phyloP scores from a whole-genome alignment of 2,113 vertebrate species.

The Ginglymostoma cirratum region DNA sequence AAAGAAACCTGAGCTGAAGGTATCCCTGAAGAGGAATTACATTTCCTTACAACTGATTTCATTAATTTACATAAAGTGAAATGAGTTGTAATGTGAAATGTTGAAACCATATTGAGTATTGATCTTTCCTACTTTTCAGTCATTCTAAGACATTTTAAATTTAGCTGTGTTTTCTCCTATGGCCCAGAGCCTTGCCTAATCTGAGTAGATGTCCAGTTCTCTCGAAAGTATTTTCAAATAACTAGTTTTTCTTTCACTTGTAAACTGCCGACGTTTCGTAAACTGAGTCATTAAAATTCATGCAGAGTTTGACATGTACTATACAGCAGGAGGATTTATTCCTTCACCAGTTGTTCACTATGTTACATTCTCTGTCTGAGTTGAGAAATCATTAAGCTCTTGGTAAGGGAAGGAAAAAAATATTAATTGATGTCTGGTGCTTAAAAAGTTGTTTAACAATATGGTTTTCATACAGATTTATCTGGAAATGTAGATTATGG shows the following conservation, averaged over 20 bases:
- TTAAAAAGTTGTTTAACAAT: not conserved
- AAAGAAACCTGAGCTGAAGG: not conserved
- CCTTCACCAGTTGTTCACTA: not conserved
- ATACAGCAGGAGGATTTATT: not conserved
- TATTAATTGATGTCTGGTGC: not conserved
- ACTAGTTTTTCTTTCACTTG: not conserved
- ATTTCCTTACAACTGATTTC: not conserved
- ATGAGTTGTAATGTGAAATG: not conserved
- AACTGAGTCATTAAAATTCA: not conserved
- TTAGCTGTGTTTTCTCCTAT: not conserved
- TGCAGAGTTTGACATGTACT: not conserved
- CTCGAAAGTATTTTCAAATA: not conserved
- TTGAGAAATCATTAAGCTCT: not conserved
- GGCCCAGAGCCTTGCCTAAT: not conserved
- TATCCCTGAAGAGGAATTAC: not conserved
- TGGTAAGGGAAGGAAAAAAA: not conserved
- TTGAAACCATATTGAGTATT: not conserved
- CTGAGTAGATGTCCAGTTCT: not conserved
- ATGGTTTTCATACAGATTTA: not conserved
- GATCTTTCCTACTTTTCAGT: not conserved
- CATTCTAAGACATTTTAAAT: not conserved
- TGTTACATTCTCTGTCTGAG: not conserved
- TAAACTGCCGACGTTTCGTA: not conserved
- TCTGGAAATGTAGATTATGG: not conserved
- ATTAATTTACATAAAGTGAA: not conserved